phyloP scores from a whole-genome alignment of 2,797 vertebrate species.

The Mormyrops boulengeri region DNA sequence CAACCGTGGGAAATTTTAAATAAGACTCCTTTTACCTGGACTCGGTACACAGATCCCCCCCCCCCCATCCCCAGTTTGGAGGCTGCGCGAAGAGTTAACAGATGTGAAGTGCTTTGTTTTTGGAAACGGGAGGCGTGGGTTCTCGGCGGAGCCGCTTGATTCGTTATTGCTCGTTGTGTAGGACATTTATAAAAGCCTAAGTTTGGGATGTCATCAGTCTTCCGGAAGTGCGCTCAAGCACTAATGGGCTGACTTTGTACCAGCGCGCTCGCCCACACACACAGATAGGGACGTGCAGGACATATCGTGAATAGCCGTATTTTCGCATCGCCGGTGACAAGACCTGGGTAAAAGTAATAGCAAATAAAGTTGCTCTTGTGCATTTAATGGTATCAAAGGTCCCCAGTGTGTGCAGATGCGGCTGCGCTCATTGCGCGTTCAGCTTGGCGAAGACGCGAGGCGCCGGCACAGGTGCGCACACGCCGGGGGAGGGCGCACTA shows the following conservation, averaged over 20 bases:
- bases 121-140: conserved; percentile 62
- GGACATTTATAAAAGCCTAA: conserved; percentile 49
- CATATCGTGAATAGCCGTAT: conserved; percentile 9
- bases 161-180: conserved; percentile 42
- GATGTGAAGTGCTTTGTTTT: conserved; percentile 49
- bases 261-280: conserved; percentile 47
- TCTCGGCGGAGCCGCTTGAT: conserved; percentile 54
- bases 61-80: not conserved
- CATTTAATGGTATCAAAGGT: conserved; percentile 52
- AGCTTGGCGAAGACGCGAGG: not conserved
- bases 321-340: conserved; percentile 28
- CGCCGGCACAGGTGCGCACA: conserved; percentile 1
- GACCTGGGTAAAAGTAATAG: conserved; percentile 33
- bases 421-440: conserved; percentile 22
- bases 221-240: conserved; percentile 16
- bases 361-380: conserved; percentile 16
- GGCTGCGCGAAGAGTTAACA: conserved; percentile 53
- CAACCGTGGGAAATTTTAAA: not conserved
- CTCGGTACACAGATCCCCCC: not conserved
- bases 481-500: not conserved
- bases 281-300: conserved; percentile 23
- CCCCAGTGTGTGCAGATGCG: conserved; percentile 42
- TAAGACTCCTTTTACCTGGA: not conserved
- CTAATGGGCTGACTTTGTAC: conserved; percentile 30
- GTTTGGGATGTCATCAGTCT: conserved; percentile 28